phyloP scores from a whole-genome alignment of 2,888 invertebrate genomes.

The Dasypogon diadema region DNA sequence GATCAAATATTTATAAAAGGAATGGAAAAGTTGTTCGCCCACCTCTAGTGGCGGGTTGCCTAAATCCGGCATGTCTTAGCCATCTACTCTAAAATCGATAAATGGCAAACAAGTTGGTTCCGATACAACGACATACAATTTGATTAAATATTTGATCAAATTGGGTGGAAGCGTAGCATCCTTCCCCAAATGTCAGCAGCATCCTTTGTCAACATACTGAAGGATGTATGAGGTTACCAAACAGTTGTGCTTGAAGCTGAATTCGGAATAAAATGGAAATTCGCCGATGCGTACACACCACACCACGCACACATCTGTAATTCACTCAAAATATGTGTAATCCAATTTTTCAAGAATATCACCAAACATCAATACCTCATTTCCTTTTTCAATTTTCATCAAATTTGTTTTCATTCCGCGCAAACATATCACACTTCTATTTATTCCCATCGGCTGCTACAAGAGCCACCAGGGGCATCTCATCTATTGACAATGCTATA shows the following conservation, averaged over 20 bases:
- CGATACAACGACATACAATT: conserved; percentile 49
- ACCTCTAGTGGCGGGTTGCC: conserved; percentile 5
- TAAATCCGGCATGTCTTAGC: conserved; percentile 40
- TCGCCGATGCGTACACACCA: conserved; percentile 28
- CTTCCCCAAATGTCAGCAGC: conserved; percentile 39
- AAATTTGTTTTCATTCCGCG: conserved; percentile 59
- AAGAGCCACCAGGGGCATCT: conserved; percentile 35
- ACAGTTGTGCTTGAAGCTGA: conserved; percentile 41
- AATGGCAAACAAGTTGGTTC: conserved; percentile 48
- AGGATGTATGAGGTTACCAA: conserved; percentile 34
- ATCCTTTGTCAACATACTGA: conserved; percentile 48
- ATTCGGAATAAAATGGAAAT: conserved; percentile 45
- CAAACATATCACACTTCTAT: conserved; percentile 52
- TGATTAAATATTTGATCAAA: conserved; percentile 53
- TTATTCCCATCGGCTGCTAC: conserved; percentile 50
- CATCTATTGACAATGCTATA: conserved; percentile 23
- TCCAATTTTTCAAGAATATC: conserved; percentile 53
- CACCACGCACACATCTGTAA: conserved; percentile 21
- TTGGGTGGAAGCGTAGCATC: conserved; percentile 49
- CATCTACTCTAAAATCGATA: conserved; percentile 43
- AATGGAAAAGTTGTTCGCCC: conserved; percentile 21
- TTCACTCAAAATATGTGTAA: conserved; percentile 47
- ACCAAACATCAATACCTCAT: conserved; percentile 58
- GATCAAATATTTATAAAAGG: conserved; percentile 29
- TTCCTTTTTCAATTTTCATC: conserved; percentile 60